Percentiles rank a stretch among this genome's conserved stretches.
Evolutionary conservation across 2,888 invertebrate species (phyloP).

Genomic region (Tetheella fluctuosa): DNA sequence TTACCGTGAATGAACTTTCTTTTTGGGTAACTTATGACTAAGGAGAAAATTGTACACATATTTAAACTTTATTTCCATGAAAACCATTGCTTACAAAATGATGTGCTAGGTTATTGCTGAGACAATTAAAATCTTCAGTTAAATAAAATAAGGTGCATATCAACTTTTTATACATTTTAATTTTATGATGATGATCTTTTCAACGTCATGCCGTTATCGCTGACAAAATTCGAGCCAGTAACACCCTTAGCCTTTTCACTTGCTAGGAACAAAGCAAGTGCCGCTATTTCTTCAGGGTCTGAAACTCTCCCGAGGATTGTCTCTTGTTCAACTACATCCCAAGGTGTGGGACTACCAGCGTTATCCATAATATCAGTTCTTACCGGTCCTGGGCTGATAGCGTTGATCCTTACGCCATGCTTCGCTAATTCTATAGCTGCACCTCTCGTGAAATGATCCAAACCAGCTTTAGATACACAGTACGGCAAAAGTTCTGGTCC

Average conservation of each 20-base stretch:
- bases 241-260: conserved; percentile 44
- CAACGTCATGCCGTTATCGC: conserved; percentile 63
- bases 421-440: conserved; percentile 63
- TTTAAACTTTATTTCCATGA: no score
- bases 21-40: no score
- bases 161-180: no score
- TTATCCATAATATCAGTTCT: conserved; percentile 53
- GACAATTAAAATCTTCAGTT: no score
- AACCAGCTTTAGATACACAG: conserved; percentile 88
- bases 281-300: conserved; percentile 45
- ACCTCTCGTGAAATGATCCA: conserved; percentile 94
- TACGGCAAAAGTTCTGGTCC: conserved; percentile 63
- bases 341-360: conserved; percentile 81
- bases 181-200: no score
- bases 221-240: conserved; percentile 41
- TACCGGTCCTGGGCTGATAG: conserved; percentile 44
- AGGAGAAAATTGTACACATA: no score
- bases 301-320: conserved; percentile 37
- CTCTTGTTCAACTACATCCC: conserved; percentile 27
- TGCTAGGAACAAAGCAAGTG: conserved; percentile 44
- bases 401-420: conserved; percentile 43
- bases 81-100: no score
- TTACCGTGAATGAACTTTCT: no score
- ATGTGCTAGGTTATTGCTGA: no score
- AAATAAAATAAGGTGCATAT: background rate